phyloP scores from a whole-genome alignment of 2,888 invertebrate genomes.

The Ariolimax columbianus region DNA sequence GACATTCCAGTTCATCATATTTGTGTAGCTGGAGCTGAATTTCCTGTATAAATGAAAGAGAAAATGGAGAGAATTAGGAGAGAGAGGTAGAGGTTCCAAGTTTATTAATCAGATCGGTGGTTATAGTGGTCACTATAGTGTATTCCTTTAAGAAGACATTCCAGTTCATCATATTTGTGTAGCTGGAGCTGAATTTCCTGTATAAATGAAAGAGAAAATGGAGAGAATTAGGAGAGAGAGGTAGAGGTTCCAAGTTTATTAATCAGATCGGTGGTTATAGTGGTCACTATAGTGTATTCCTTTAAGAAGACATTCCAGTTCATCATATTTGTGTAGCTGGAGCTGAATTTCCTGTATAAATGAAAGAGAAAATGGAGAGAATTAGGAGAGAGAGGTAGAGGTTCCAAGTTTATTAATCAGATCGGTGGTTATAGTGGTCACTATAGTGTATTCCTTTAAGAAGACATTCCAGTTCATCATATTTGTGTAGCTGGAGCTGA shows the following conservation, averaged over 20 bases:
- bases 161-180: slow-evolving; percentile 96
- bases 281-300: slow-evolving; percentile 96
- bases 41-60: slow-evolving; percentile 56
- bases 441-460: too few species aligned
- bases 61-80: not conserved
- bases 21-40: slow-evolving; percentile 95
- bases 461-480: too few species aligned
- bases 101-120: slow-evolving; percentile 86
- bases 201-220: not conserved
- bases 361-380: not conserved
- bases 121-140: slow-evolving; percentile 94
- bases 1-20: slow-evolving; percentile 96
- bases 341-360: slow-evolving; percentile 85
- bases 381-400: too few species aligned
- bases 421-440: too few species aligned
- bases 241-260: too few species aligned
- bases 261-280: slow-evolving; percentile 88
- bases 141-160: slow-evolving; percentile 95
- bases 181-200: slow-evolving; percentile 89
- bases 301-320: slow-evolving; percentile 95
- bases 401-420: too few species aligned
- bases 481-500: too few species aligned
- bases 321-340: slow-evolving; percentile 95
- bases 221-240: too few species aligned
- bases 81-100: too few species aligned